Evolutionary conservation across 2,888 invertebrate species (phyloP).

Genomic region (Xestia rhomboidea): DNA sequence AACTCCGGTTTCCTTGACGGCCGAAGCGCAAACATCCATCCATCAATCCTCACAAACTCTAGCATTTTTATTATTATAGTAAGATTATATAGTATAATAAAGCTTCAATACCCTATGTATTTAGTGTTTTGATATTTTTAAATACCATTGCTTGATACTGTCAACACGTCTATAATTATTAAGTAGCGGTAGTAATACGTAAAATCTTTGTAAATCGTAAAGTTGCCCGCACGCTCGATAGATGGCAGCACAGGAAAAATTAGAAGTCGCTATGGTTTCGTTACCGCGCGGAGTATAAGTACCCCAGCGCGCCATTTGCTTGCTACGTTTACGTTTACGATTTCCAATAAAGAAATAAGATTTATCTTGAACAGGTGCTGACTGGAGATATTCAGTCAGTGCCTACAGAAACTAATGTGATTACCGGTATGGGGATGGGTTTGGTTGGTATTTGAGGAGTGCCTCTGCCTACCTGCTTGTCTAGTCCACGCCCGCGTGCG

Average conservation of each 20-base stretch:
- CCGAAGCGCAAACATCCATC: too few species aligned
- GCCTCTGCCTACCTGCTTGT: background rate
- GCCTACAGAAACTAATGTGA: constrained; percentile 10
- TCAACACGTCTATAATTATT: background rate
- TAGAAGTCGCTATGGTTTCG: constrained; percentile 45
- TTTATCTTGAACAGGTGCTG: constrained; percentile 27
- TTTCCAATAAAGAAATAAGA: background rate
- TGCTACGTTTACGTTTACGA: background rate
- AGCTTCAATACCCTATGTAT: background rate
- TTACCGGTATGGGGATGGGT: too few species aligned
- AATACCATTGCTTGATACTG: background rate
- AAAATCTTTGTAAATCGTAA: background rate
- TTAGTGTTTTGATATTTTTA: background rate
- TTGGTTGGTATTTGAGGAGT: too few species aligned
- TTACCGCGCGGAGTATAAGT: constrained; percentile 8
- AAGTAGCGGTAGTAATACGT: background rate
- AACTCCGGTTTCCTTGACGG: too few species aligned
- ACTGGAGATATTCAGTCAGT: background rate
- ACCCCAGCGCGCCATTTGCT: accelerated
- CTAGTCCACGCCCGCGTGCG: background rate
- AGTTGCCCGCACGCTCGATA: constrained; percentile 16
- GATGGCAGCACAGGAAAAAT: constrained; percentile 34
- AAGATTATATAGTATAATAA: too few species aligned
- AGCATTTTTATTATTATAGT: too few species aligned
- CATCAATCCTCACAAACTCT: too few species aligned